Conservation (phyloP, 2,888 invertebrate species). For the Rhopalosiphum nymphaeae region DNA sequence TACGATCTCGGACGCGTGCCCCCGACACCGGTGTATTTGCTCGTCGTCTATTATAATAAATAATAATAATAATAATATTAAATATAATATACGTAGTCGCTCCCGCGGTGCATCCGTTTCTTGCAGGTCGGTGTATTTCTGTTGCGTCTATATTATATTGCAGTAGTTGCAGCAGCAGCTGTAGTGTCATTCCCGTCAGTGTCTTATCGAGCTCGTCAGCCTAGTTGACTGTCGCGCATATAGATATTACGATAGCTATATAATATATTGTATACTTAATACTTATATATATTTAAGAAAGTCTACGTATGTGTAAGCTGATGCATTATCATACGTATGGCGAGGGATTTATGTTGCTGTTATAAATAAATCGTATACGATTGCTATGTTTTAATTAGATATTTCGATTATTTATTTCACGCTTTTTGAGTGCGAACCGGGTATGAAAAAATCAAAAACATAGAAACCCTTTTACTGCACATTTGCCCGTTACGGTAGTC, state of each 20-base stretch:
- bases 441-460: background rate
- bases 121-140: background rate
- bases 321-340: background rate
- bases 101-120: background rate
- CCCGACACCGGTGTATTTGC: background rate
- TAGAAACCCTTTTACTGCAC: background rate
- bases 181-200: background rate
- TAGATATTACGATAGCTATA: too few species aligned
- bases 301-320: background rate
- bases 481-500: conserved; percentile 49
- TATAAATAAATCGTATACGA: background rate
- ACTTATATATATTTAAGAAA: background rate
- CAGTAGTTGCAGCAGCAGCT: background rate
- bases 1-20: conserved; percentile 61
- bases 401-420: background rate
- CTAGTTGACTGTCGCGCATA: background rate
- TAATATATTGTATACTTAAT: too few species aligned
- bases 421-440: background rate
- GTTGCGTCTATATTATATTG: background rate
- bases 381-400: background rate
- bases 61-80: background rate
- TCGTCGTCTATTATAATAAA: background rate
- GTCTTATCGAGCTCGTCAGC: background rate
- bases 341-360: background rate
- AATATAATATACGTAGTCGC: background rate